Evolutionary conservation across 2,113 vertebrate genomes (phyloP).

Genomic region (Donacobius atricapilla): DNA sequence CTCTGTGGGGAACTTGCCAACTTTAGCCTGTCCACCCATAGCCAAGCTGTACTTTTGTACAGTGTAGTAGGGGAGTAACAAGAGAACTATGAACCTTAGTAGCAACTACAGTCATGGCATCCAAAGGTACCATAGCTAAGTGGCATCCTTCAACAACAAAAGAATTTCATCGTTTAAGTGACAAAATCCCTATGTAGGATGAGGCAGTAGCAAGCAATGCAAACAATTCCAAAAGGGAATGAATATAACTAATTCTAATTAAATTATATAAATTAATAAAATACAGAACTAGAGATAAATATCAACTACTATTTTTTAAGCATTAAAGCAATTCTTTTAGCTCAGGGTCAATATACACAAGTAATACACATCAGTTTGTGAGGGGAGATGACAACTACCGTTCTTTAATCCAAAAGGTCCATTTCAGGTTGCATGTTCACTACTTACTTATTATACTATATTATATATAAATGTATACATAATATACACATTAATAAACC

Average conservation of each 20-base stretch:
- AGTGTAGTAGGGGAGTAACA: background rate
- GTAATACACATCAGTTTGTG: background rate
- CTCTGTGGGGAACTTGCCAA: background rate
- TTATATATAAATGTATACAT: background rate
- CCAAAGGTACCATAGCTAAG: background rate
- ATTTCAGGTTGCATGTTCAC: fast-evolving
- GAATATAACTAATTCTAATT: background rate
- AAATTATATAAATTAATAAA: background rate
- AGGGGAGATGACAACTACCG: background rate
- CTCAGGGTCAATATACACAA: background rate
- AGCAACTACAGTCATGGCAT: background rate
- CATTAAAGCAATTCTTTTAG: background rate
- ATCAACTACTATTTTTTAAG: background rate
- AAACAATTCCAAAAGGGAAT: background rate
- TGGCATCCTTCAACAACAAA: background rate
- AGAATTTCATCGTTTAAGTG: background rate
- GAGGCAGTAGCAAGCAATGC: background rate
- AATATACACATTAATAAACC: background rate
- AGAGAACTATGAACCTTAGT: background rate
- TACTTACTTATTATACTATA: background rate
- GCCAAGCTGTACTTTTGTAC: background rate
- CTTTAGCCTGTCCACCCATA: background rate
- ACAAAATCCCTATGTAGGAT: background rate
- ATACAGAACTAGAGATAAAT: background rate
- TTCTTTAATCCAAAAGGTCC: background rate